Evolutionary conservation across 2,113 vertebrate genomes (phyloP).

Genomic region (Mola mola): DNA sequence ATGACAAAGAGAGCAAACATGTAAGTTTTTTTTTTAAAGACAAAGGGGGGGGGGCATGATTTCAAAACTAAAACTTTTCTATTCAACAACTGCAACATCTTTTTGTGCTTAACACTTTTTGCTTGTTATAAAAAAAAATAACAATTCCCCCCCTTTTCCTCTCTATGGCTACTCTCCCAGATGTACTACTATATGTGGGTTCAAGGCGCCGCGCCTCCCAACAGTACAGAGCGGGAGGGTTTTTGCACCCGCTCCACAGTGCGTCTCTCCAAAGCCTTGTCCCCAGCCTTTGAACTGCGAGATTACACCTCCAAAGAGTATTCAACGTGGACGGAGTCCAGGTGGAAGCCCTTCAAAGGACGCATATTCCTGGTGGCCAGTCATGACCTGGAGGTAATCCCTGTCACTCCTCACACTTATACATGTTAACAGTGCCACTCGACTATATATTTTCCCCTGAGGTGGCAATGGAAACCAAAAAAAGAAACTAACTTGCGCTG

Average conservation of each 20-base stretch:
- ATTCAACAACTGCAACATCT: background rate
- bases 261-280: conserved; percentile 80
- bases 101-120: background rate
- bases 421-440: background rate
- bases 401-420: background rate
- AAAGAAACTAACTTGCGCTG: background rate
- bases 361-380: conserved; percentile 94
- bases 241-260: conserved; percentile 84
- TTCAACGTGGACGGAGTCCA: conserved; percentile 95
- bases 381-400: conserved; percentile 90
- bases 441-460: background rate
- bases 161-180: conserved; percentile 62
- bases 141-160: too few species aligned
- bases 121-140: background rate
- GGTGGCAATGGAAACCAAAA: too few species aligned
- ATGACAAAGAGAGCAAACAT: conserved; percentile 79
- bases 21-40: conserved; percentile 60
- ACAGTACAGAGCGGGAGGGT: conserved; percentile 72
- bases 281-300: conserved; percentile 90
- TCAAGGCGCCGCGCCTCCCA: conserved; percentile 81
- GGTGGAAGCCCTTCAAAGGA: conserved; percentile 91
- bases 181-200: conserved; percentile 87
- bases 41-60: background rate
- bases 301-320: conserved; percentile 88
- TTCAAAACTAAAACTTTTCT: too few species aligned